Evolutionary conservation across 2,888 invertebrate species (phyloP).

Genomic region (Argyresthia goedartella): DNA sequence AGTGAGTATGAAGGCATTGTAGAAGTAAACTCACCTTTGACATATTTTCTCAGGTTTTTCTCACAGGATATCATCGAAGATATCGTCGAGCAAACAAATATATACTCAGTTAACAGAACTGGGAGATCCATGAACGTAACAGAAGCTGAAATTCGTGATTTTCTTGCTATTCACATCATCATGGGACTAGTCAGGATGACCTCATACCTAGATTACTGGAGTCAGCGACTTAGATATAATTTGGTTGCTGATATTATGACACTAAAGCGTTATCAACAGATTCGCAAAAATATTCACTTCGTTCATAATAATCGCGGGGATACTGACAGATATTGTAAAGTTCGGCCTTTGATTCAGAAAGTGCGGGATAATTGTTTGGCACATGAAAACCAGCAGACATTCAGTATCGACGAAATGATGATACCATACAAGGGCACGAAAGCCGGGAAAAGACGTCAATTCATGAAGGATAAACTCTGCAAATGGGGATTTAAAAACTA

Average conservation of each 20-base stretch:
- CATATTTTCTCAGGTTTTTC: background rate
- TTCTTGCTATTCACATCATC: slow-evolving; percentile 12
- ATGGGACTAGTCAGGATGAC: slow-evolving; percentile 13
- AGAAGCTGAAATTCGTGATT: slow-evolving; percentile 10
- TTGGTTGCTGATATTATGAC: slow-evolving; percentile 11
- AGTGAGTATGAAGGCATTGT: background rate
- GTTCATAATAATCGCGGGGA: background rate
- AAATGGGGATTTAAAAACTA: slow-evolving; percentile 34
- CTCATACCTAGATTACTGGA: slow-evolving; percentile 13
- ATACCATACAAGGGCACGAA: slow-evolving; percentile 27
- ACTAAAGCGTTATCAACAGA: slow-evolving; percentile 12
- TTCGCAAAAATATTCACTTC: slow-evolving; percentile 4
- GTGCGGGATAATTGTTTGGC: slow-evolving; percentile 16
- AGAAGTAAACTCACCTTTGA: background rate
- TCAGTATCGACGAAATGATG: slow-evolving; percentile 30
- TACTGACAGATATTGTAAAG: slow-evolving; percentile 16
- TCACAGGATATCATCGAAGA: background rate
- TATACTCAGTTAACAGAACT: slow-evolving; percentile 8
- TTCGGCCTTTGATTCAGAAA: slow-evolving; percentile 21
- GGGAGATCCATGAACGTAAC: slow-evolving; percentile 11
- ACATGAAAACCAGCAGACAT: slow-evolving; percentile 16
- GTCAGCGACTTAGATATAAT: slow-evolving; percentile 7
- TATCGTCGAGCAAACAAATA: background rate
- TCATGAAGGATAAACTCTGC: slow-evolving; percentile 26
- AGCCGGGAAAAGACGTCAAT: slow-evolving; percentile 26